phyloP scores from a whole-genome alignment of 2,113 vertebrate genomes.

The Semnornis frantzii region DNA sequence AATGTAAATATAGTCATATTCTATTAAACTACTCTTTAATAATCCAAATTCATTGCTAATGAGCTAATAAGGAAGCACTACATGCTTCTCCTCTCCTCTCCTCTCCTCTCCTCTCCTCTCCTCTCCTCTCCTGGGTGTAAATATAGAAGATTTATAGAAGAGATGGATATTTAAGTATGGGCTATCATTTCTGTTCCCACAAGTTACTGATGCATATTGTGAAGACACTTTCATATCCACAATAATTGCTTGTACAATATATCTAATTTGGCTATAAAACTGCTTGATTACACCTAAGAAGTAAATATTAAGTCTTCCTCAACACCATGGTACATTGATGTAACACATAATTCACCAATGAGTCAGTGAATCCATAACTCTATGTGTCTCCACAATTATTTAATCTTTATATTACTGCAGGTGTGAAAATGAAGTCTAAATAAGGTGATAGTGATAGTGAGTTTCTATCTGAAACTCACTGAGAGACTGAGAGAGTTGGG shows the following conservation, averaged over 20 bases:
- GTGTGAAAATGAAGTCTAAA: not conserved
- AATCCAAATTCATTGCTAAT: not conserved
- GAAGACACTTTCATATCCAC: not conserved
- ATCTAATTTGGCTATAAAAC: not conserved
- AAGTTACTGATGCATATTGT: not conserved
- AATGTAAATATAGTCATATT: not conserved
- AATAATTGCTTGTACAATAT: not conserved
- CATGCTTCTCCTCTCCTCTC: accelerated
- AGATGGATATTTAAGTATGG: not conserved
- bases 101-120: not conserved
- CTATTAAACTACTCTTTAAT: not conserved
- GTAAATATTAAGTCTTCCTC: not conserved
- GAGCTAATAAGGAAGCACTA: not conserved
- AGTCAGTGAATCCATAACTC: not conserved
- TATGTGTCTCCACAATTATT: not conserved
- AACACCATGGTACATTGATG: not conserved
- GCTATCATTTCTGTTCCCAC: not conserved
- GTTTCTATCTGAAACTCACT: no score
- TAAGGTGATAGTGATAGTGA: not conserved
- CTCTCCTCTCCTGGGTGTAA: not conserved
- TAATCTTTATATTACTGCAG: not conserved
- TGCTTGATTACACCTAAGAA: not conserved
- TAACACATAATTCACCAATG: not conserved
- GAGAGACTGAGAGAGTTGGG: no score
- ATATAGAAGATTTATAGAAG: not conserved